Evolutionary conservation across 1,140 invertebrate species (phyloP), one percentile per base, ranked within the genome.

Genomic region (Drosophila ironensis): DNA sequence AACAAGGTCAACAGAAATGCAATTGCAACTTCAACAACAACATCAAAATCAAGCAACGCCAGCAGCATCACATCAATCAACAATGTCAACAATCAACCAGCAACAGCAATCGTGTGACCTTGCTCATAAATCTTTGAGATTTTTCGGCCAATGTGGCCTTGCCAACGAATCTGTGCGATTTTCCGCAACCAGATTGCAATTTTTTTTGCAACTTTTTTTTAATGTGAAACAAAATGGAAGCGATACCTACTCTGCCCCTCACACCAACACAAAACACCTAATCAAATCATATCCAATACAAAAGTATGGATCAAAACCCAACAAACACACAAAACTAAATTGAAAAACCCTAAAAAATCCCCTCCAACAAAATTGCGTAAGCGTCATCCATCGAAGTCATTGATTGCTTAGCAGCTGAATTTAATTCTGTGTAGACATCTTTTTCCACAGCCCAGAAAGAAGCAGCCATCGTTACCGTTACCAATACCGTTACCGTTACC

Each of bases 361-460:
- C 40, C 48, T 50, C 27, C 40, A 41, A 33, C 41, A 17, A 52
- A 44, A 71, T 47, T 38, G 41, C 37, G 44, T 48, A 60, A 70
- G 27, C 24, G 30, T 17, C 47, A 52, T 35, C n/a, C 35, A 46
- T 64, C 30, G 25, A 16, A 37, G 38, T 46, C 44, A 50, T 47
- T 28, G 24, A 25, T 40, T 16, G 20, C 48, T 50, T 38, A n/a
- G 19, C 76, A 60, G 59, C 59, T 76, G 40, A 66, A 57, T 81
- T 82, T 84, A 86, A 84, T 84, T 73, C 69, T 74, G 78, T 72
- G 57, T 84, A 84, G 78, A 86, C 74, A 84, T 84, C 52, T 84
- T 57, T 84, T 84, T 72, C 44, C 78, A 84, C 78, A 84, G 78
- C 80, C 46, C 47, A 51, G 52, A 46, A 54, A 51, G 52, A 46